Conservation (phyloP, 2,888 invertebrate species). For the Drosophila antonietae region DNA sequence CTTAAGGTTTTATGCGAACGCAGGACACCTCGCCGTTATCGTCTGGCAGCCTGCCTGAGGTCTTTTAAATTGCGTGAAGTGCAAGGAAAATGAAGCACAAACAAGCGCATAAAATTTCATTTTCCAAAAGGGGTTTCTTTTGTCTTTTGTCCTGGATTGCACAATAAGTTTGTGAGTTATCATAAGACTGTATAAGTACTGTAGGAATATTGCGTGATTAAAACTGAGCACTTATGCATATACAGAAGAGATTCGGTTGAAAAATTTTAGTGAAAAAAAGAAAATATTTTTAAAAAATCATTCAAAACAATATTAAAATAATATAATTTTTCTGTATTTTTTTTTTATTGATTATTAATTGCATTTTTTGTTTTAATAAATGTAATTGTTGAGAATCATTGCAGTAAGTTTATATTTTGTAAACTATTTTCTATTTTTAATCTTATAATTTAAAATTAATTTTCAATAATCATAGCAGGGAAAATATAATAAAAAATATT, state of each 20-base stretch:
- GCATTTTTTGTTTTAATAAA: too few relatives aligned
- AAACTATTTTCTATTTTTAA: not conserved
- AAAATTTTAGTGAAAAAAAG: not conserved
- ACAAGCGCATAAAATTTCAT: conserved; percentile 60
- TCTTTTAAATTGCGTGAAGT: conserved; percentile 49
- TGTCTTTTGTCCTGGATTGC: conserved; percentile 12
- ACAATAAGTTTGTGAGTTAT: conserved; percentile 26
- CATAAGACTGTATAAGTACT: conserved; percentile 13
- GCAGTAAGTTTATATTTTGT: not conserved
- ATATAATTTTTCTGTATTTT: not conserved
- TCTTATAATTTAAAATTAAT: not conserved
- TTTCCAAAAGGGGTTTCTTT: conserved; percentile 33
- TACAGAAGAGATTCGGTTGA: not conserved
- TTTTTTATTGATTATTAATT: too few relatives aligned
- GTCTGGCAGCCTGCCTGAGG: conserved; percentile 40
- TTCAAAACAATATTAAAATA: too few relatives aligned
- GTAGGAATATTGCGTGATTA: not conserved
- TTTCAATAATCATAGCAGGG: not conserved
- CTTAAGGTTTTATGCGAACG: conserved; percentile 70
- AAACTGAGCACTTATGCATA: not conserved
- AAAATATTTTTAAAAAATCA: not conserved
- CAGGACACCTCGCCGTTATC: conserved; percentile 60
- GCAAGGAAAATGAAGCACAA: conserved; percentile 46
- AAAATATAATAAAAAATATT: too few relatives aligned
- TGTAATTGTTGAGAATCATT: not conserved